Percentiles rank a stretch among this genome's conserved stretches.
Evolutionary conservation across 2,113 vertebrate genomes (phyloP).

Genomic region (Nesoenas mayeri): DNA sequence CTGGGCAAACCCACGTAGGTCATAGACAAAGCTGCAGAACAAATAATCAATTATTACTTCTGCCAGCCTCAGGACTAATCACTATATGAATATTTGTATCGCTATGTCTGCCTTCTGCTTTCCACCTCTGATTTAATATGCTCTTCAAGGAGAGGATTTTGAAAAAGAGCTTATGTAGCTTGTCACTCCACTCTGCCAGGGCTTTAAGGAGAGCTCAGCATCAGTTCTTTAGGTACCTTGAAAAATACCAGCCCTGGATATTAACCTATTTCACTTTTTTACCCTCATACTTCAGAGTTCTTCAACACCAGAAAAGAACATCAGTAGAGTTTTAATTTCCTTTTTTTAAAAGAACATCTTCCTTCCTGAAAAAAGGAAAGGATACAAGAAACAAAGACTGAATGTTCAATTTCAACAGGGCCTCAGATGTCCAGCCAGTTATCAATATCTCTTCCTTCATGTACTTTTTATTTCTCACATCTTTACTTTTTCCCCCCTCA

Average conservation of each 20-base stretch:
- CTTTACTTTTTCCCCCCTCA: not conserved
- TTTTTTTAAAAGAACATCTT: not conserved
- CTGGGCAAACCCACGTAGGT: not conserved
- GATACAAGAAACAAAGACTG: not conserved
- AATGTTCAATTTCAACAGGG: not conserved
- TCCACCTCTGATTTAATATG: not conserved
- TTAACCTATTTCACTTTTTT: not conserved
- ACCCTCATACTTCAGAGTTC: not conserved
- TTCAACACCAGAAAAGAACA: not conserved
- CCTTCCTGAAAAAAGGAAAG: not conserved
- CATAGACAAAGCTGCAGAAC: not conserved
- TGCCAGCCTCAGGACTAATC: not conserved
- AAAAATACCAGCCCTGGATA: not conserved
- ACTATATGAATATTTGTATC: not conserved
- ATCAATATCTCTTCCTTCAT: not conserved
- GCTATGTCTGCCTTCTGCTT: not conserved
- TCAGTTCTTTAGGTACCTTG: not conserved
- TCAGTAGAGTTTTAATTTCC: not conserved
- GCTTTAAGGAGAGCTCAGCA: slow-evolving; percentile 11
- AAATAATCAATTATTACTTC: slow-evolving; percentile 26
- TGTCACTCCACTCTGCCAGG: not conserved
- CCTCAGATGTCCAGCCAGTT: not conserved
- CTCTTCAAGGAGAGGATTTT: slow-evolving; percentile 1
- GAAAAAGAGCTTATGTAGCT: slow-evolving; percentile 22
- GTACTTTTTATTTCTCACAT: not conserved